Conservation (phyloP, 2,113 vertebrate species). For the Heterotilapia buettikoferi region DNA sequence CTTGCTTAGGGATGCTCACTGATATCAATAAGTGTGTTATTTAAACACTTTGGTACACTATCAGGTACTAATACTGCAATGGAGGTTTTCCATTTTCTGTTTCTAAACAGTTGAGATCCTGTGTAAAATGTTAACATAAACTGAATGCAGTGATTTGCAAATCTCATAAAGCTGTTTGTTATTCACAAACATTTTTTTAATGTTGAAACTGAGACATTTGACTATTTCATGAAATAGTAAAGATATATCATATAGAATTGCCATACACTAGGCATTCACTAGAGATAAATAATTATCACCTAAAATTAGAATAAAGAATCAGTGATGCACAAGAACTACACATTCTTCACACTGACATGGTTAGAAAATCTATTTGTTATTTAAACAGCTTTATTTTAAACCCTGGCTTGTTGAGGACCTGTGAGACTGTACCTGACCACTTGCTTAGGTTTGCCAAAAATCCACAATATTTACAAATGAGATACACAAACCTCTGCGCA, state of each 20-base stretch:
- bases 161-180: background rate
- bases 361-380: fast-evolving
- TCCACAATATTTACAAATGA: background rate
- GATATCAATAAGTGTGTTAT: background rate
- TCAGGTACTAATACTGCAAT: background rate
- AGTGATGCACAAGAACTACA: background rate
- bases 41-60: background rate
- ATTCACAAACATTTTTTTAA: background rate
- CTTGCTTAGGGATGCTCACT: background rate
- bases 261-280: background rate
- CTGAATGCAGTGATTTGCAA: background rate
- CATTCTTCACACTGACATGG: background rate
- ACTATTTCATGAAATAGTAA: background rate
- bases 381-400: background rate
- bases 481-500: background rate
- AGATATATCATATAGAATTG: background rate
- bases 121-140: background rate
- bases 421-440: background rate
- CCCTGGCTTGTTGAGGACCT: background rate
- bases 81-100: background rate
- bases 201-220: background rate
- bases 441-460: background rate
- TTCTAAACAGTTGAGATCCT: background rate
- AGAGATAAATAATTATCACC: background rate
- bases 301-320: background rate